Base-by-base conservation (phyloP, 2,113 vertebrate genomes). In the Andinoacara biseriatus region DNA sequence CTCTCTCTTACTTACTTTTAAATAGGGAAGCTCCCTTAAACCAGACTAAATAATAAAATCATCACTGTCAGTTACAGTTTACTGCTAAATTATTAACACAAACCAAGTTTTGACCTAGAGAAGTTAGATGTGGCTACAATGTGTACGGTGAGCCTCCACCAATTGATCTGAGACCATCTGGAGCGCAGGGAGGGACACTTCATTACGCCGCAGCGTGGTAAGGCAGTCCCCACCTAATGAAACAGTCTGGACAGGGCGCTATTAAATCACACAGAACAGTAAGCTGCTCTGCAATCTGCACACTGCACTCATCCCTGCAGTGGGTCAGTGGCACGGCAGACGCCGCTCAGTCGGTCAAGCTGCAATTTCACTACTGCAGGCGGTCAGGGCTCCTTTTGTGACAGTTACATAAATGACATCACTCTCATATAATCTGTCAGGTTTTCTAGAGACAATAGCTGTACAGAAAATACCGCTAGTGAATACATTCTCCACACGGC, bases 281-380 rank as follows among this genome's bases (percentile, higher is more conserved):
- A 93, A 95, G 89, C 92, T 87, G 91, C 89, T 89, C 78, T 67
- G 74, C 88, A 91, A 92, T 93, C 93, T 91, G 91, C 79, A 88
- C 81, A 22, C 81, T 24, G 90, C 49, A 76, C 46, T 88, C 82
- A 72, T 76, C 90, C 86, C 80, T 22, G 31, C 85, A 93, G 84
- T 93, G 93, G 93, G 91, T 94, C 90, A 94, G 92, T 93, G 84
- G 93, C 86, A 91, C 92, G 90, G 86, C 88, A 90, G 88, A 93
- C 89, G 67, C 40, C 61, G 5, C 14, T 18, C 88, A 74, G 58
- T 58, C 35, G 60, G 76, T 76, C 81, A 56, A 78, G 82, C 63
- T 15, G 54, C 29, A 69, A 81, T 81, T 86, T 83, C 81, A 58
- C 52, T 4, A 22, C 49, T 33, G 74, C 74, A 11, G 43, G 29